phyloP scores from a whole-genome alignment of 2,888 invertebrate genomes.

The Drosophila meridionalis region DNA sequence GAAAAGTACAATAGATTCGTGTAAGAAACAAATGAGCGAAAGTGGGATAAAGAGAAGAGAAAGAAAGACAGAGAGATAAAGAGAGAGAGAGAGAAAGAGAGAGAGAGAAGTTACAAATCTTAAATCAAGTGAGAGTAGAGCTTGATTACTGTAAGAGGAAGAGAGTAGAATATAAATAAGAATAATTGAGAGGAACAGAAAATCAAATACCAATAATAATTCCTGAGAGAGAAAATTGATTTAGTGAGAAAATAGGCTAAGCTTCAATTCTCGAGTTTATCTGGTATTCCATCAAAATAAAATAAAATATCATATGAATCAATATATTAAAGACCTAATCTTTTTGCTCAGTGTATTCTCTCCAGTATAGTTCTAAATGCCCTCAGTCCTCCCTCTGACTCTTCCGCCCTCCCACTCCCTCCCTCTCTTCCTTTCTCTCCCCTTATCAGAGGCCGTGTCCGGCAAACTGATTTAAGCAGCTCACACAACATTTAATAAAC shows the following conservation, averaged over 20 bases:
- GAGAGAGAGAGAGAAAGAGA: not conserved
- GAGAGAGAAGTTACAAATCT: no score
- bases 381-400: not conserved
- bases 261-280: no score
- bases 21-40: not conserved
- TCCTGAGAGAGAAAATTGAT: no score
- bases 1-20: no score
- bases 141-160: no score
- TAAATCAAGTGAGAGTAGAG: no score
- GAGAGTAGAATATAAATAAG: not conserved
- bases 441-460: conserved; percentile 42
- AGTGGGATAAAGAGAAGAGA: not conserved
- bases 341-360: conserved; percentile 21
- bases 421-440: not conserved
- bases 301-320: no score
- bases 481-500: conserved; percentile 76
- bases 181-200: no score
- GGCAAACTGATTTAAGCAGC: conserved; percentile 72
- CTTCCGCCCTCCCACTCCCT: not conserved
- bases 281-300: no score
- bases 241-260: no score
- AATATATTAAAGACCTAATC: no score
- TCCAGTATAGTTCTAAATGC: not conserved
- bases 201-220: no score
- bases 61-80: not conserved